phyloP scores from a whole-genome alignment of 2,888 invertebrate species.

The Melitaea athalia region DNA sequence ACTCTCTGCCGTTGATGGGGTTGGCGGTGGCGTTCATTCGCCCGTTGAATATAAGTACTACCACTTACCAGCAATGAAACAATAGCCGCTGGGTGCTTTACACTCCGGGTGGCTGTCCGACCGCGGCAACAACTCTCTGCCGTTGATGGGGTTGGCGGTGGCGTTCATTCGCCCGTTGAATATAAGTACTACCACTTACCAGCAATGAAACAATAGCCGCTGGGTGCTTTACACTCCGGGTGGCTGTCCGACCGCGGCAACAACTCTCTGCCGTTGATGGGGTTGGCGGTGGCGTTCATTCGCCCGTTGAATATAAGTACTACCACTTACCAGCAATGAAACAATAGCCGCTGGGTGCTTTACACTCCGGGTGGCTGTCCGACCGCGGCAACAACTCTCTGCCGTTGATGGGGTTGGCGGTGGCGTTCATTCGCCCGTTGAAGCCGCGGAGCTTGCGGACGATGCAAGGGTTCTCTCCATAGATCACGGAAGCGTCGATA shows the following conservation, averaged over 20 bases:
- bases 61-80: slow-evolving; percentile 91
- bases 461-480: slow-evolving; percentile 94
- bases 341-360: slow-evolving; percentile 91
- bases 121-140: slow-evolving; percentile 91
- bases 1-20: slow-evolving; percentile 88
- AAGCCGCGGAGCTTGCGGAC: slow-evolving; percentile 89
- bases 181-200: slow-evolving; percentile 71
- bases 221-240: slow-evolving; percentile 93
- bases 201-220: slow-evolving; percentile 93
- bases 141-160: slow-evolving; percentile 87
- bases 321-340: slow-evolving; percentile 88
- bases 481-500: slow-evolving; percentile 92
- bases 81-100: slow-evolving; percentile 91
- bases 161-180: slow-evolving; percentile 90
- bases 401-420: slow-evolving; percentile 86
- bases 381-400: slow-evolving; percentile 91
- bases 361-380: slow-evolving; percentile 92
- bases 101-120: slow-evolving; percentile 92
- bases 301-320: slow-evolving; percentile 56
- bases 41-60: slow-evolving; percentile 83
- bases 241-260: slow-evolving; percentile 89
- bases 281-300: slow-evolving; percentile 90
- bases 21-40: slow-evolving; percentile 90
- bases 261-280: slow-evolving; percentile 88
- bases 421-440: slow-evolving; percentile 91